phyloP scores from a whole-genome alignment of 2,113 vertebrate species.

The Ameiurus melas region DNA sequence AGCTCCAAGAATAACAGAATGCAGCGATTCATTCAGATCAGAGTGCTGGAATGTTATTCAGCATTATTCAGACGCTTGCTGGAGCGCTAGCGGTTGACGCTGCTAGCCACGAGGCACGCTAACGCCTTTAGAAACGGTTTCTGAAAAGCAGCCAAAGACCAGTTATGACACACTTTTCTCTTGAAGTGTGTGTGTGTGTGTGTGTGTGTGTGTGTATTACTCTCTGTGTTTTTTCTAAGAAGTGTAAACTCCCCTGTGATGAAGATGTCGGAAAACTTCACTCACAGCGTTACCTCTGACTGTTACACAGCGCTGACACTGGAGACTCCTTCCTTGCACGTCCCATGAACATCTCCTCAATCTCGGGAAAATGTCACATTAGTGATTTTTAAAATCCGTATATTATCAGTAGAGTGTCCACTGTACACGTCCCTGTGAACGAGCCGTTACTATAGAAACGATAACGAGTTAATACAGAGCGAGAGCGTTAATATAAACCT shows the following conservation, averaged over 20 bases:
- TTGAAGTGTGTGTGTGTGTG: neutral
- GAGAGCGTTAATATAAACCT: neutral
- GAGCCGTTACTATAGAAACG: neutral
- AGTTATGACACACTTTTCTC: neutral
- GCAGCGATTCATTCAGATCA: neutral
- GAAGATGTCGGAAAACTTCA: too few relatives aligned
- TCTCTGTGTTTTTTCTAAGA: too few relatives aligned
- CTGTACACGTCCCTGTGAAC: neutral
- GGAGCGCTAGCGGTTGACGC: neutral
- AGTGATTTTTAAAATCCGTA: neutral
- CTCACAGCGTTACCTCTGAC: neutral
- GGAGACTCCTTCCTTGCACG: neutral
- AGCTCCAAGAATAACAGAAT: neutral
- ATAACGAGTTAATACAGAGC: neutral
- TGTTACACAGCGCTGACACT: neutral
- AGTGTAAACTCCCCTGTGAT: too few relatives aligned
- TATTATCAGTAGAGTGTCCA: neutral
- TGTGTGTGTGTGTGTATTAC: neutral
- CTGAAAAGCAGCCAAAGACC: slow-evolving; percentile 13
- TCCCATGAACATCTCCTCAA: neutral
- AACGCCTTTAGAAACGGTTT: neutral
- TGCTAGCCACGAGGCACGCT: neutral
- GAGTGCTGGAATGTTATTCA: neutral
- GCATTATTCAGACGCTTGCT: neutral
- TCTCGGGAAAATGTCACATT: neutral